Evolutionary conservation across 1,140 invertebrate genomes (phyloP), one percentile per base, ranked within the genome.

Genomic region (Charaxes varanes): DNA sequence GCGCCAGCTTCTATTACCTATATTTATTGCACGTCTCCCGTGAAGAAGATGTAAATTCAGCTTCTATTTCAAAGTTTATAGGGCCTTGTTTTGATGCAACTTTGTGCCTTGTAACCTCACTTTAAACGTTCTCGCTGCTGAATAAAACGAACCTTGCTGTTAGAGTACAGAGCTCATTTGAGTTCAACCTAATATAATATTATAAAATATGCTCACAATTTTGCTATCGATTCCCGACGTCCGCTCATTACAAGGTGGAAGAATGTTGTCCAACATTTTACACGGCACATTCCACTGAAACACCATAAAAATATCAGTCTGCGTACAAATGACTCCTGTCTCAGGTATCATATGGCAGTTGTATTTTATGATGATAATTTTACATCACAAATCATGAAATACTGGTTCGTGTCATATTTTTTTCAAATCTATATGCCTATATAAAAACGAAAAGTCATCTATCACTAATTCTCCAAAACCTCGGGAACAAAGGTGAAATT

Each of bases 201-300:
- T 63, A 60, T 72, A 73, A 69, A 72, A 70, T 72, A 70, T 70
- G 62, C 55, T 44, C 50, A 71, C 66, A 72, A 69, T 74, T 77
- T 71, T 60, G 60, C 65, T 69, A 74, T 76, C 66, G 66, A 72
- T 77, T 62, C 68, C 61, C 63, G 63, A 74, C 68, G 68, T 73
- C 73, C 67, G 68, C 64, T 77, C 70, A 74, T 76, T 77, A 77
- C 74, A 79, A 73, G 69, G 58, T 69, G 60, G 46, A 65, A 68
- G 73, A 81, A 81, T 81, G 72, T 64, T 72, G 69, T 67, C 59
- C 53, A 55, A 60, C 54, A 68, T 62, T 68, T 68, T 62, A 64
- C 61, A 58, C 59, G 62, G 57, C 65, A 66, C 61, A 66, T 58
- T 60, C 52, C 55, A 42, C 49, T 32, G 49, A 45, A 44, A 46